Evolutionary conservation across 2,113 vertebrate species (phyloP).

Genomic region (Electrona antarctica): DNA sequence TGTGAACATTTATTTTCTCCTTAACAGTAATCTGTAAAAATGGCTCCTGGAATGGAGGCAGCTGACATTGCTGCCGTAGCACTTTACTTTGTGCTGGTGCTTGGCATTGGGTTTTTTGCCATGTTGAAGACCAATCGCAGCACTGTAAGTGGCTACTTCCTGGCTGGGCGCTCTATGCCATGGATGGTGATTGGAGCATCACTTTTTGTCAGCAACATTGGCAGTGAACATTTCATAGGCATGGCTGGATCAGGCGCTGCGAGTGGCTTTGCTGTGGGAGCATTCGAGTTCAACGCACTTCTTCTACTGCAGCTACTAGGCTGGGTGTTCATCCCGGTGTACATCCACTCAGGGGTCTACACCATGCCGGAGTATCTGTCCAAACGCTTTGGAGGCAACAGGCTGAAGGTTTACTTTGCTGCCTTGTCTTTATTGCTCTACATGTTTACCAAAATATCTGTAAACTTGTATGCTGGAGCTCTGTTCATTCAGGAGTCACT

Average conservation of each 20-base stretch:
- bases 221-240: conserved; percentile 99
- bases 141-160: conserved; percentile 96
- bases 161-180: conserved; percentile 97
- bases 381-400: conserved; percentile 93
- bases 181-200: conserved; percentile 95
- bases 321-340: conserved; percentile 98
- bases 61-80: conserved; percentile 95
- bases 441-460: conserved; percentile 98
- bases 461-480: conserved; percentile 97
- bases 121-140: conserved; percentile 97
- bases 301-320: conserved; percentile 96
- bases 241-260: conserved; percentile 97
- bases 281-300: conserved; percentile 98
- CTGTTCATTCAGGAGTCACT: conserved; percentile 98
- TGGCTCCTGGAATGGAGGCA: conserved; percentile 88
- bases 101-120: conserved; percentile 93
- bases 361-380: conserved; percentile 98
- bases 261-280: conserved; percentile 96
- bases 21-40: conserved; percentile 63
- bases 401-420: conserved; percentile 96
- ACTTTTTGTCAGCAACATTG: conserved; percentile 99
- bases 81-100: conserved; percentile 94
- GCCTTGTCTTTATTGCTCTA: conserved; percentile 91
- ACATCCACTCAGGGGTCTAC: conserved; percentile 94
- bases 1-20: conserved; percentile 2